phyloP scores from a whole-genome alignment of 37 sponge, comb jelly and placozoan species.

The Bolinopsis microptera region DNA sequence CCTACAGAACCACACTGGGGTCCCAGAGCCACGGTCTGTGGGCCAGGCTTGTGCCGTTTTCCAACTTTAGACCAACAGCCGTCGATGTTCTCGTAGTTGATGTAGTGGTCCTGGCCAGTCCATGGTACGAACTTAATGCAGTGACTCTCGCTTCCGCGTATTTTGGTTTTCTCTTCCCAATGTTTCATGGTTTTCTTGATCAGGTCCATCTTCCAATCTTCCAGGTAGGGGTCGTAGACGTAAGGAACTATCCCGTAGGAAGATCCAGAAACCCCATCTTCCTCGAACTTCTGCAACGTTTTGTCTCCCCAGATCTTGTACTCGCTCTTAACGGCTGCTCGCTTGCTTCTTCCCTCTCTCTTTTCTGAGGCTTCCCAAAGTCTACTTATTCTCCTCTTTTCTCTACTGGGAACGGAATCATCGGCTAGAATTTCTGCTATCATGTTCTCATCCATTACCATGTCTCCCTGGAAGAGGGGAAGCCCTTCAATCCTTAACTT shows the following conservation, averaged over 20 bases:
- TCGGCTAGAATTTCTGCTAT: background rate
- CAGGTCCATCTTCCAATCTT: background rate
- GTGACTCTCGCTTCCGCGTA: background rate
- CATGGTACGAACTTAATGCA: constrained; percentile 59
- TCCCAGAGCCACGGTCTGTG: background rate
- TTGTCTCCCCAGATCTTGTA: constrained; percentile 33
- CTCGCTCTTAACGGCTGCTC: background rate
- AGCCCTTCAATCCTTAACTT: background rate
- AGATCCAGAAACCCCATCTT: background rate
- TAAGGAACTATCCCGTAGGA: constrained; percentile 1
- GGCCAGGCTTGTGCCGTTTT: background rate
- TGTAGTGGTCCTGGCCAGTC: background rate
- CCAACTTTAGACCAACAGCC: constrained; percentile 43
- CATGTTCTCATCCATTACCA: constrained; percentile 36
- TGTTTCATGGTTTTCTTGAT: background rate
- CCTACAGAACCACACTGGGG: background rate
- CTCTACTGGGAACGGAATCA: background rate
- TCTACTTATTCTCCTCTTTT: background rate
- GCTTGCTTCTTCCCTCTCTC: background rate
- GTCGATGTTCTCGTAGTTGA: background rate
- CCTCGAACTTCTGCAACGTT: background rate
- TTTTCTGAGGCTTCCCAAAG: background rate
- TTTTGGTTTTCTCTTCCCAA: constrained; percentile 1
- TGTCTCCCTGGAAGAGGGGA: constrained; percentile 38
- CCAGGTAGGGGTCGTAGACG: background rate